Percentiles rank a stretch among this genome's conserved stretches.
These are phyloP conservation scores for Bovichtus diacanthus DNA, from an alignment of 2,797 vertebrate genomes.

Conservation along the genomic window DNA sequence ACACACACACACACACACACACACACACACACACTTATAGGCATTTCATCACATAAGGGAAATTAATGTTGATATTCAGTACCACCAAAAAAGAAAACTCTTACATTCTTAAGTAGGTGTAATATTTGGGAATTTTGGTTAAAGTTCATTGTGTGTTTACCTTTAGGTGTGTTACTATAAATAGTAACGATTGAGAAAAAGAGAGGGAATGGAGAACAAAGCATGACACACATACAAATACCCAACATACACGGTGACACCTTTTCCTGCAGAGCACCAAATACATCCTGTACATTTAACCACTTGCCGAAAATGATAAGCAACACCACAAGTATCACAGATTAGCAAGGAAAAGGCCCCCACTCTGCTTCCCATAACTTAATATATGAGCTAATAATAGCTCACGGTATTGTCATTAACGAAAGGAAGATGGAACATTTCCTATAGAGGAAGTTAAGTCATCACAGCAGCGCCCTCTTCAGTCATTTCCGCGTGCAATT, in stretches of 20 bases:
- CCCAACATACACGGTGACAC: neutral
- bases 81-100: neutral
- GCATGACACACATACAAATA: neutral
- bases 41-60: neutral
- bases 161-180: neutral
- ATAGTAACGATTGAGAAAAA: neutral
- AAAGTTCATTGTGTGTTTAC: neutral
- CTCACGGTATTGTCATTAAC: constrained; percentile 28
- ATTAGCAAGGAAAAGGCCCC: constrained; percentile 25
- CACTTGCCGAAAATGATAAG: constrained; percentile 4
- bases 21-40: neutral
- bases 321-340: constrained; percentile 10
- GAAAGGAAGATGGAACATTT: constrained; percentile 38
- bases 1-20: constrained; percentile 33
- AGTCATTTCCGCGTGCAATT: constrained; percentile 17
- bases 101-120: no score
- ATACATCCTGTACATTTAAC: neutral
- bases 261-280: no score
- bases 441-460: constrained; percentile 57
- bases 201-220: neutral
- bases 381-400: constrained; percentile 40
- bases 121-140: neutral
- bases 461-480: constrained; percentile 16
- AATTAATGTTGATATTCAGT: neutral
- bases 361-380: constrained; percentile 40